A percentile compares a stretch with the other conserved stretches of the same genome.
These are phyloP conservation scores for Mesocricetus auratus DNA, from an alignment of 2,113 vertebrate genomes.

Conservation along the genomic window DNA sequence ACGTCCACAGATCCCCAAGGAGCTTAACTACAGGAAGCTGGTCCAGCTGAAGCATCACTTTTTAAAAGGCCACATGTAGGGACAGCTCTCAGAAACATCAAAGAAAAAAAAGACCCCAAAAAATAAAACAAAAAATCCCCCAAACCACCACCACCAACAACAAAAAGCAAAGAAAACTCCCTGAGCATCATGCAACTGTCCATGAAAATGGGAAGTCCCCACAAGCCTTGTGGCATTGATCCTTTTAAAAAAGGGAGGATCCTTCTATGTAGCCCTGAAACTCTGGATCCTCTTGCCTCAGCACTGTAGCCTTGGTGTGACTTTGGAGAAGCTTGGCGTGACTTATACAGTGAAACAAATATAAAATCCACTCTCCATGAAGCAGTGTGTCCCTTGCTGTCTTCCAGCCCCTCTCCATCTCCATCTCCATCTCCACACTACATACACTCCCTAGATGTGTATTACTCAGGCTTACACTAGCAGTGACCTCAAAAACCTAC, in stretches of 20 bases:
- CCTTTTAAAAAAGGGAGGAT: not conserved
- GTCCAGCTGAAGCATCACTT: not conserved
- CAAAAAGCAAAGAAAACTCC: no score
- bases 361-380: not conserved
- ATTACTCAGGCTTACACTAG: not conserved
- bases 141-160: no score
- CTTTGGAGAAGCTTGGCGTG: not conserved
- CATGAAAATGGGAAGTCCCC: not conserved
- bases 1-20: not conserved
- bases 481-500: not conserved
- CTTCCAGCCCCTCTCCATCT: not conserved
- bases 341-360: not conserved
- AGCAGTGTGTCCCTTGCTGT: not conserved
- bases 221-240: not conserved
- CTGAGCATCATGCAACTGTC: not conserved
- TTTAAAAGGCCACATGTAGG: not conserved
- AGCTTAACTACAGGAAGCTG: not conserved
- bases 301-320: not conserved
- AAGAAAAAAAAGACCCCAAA: not conserved
- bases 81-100: not conserved
- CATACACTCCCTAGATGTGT: accelerated
- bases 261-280: not conserved
- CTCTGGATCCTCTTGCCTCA: not conserved
- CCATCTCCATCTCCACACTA: not conserved
- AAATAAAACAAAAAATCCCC: not conserved